Conservation (phyloP, 2,888 invertebrate genomes). For the Drosophila monieri region DNA sequence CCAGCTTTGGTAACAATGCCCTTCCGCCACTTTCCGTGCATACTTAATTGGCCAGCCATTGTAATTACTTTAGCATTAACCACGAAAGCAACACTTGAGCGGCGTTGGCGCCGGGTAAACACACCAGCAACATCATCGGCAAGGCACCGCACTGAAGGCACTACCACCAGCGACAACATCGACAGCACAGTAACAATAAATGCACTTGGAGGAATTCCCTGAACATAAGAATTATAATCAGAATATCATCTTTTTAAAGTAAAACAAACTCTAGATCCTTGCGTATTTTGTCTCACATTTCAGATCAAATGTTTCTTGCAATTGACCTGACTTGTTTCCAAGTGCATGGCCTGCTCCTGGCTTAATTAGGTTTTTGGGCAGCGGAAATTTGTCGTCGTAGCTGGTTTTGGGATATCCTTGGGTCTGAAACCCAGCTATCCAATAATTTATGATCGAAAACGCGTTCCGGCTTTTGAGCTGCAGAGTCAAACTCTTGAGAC, state of each 20-base stretch:
- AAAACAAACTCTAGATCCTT: no score
- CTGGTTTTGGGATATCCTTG: constrained; percentile 15
- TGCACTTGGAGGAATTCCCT: not conserved
- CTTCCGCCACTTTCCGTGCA: constrained; percentile 46
- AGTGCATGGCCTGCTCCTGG: constrained; percentile 51
- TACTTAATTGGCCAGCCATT: constrained; percentile 76
- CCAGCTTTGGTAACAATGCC: constrained; percentile 19
- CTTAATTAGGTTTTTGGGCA: constrained; percentile 79
- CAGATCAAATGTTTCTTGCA: no score
- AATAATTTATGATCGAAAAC: constrained; percentile 77
- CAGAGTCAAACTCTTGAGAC: constrained; percentile 28
- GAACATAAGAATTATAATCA: not conserved
- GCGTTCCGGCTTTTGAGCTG: constrained; percentile 71
- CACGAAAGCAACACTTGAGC: constrained; percentile 75
- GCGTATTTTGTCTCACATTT: no score
- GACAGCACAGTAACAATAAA: constrained; percentile 3
- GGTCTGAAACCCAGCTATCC: constrained; percentile 44
- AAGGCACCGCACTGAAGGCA: not conserved
- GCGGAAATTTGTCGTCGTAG: constrained; percentile 54
- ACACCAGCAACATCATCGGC: constrained; percentile 12
- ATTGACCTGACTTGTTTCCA: not conserved
- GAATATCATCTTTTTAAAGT: no score
- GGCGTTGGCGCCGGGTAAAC: constrained; percentile 51
- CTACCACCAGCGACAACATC: constrained; percentile 14
- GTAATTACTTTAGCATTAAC: constrained; percentile 80